Conservation (phyloP, 2,797 vertebrate genomes). For the Masticophis lateralis region DNA sequence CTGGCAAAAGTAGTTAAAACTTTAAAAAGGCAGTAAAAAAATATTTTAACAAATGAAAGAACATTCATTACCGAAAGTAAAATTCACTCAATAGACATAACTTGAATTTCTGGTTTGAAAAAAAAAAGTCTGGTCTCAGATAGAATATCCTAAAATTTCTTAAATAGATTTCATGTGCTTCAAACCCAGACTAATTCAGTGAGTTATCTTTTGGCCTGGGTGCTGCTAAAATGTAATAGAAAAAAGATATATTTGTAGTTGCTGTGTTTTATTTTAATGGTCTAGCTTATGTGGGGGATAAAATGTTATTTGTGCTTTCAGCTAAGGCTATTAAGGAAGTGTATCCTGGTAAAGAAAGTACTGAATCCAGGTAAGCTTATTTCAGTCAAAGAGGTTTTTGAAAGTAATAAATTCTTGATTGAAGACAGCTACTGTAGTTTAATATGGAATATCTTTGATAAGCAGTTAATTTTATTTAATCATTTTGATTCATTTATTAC, state of each 20-base stretch:
- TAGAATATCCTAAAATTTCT: background rate
- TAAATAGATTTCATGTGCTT: background rate
- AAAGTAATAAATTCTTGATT: background rate
- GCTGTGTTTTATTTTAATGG: background rate
- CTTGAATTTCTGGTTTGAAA: background rate
- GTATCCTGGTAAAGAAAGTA: background rate
- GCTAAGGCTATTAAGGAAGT: background rate
- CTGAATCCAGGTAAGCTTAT: slow-evolving; percentile 10
- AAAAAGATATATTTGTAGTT: background rate
- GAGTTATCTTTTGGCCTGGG: background rate
- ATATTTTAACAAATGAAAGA: background rate
- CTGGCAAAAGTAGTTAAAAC: background rate
- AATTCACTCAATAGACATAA: background rate
- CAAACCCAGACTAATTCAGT: background rate
- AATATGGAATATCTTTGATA: background rate
- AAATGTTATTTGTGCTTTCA: background rate
- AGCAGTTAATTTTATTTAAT: background rate
- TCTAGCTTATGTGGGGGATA: background rate
- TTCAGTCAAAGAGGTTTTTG: background rate
- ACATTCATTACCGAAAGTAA: too few species aligned
- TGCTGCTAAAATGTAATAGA: background rate
- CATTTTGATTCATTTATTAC: background rate
- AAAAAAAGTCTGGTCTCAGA: background rate
- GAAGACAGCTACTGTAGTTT: background rate
- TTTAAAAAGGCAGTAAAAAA: background rate